Evolutionary conservation across 2,888 invertebrate genomes (phyloP).

Genomic region (Plebejus anna): DNA sequence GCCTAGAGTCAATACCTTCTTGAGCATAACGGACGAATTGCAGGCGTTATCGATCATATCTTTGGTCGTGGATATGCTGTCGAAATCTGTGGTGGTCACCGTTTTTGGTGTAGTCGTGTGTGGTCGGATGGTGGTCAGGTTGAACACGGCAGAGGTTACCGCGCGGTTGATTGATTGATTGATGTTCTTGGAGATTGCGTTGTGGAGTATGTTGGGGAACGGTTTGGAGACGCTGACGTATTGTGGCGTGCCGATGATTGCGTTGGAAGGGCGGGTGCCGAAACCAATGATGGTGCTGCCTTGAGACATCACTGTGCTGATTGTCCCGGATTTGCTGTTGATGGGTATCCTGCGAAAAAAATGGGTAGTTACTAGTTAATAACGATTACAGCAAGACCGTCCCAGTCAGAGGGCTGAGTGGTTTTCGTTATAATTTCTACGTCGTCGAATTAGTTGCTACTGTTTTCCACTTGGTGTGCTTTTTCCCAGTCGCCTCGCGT

Average conservation of each 20-base stretch:
- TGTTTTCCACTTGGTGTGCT: no score
- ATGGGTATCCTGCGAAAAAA: conserved; percentile 62
- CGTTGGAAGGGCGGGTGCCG: conserved; percentile 63
- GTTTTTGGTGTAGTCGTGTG: conserved; percentile 64
- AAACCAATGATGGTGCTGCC: conserved; percentile 73
- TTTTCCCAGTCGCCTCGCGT: no score
- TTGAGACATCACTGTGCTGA: conserved; percentile 74
- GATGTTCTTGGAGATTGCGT: conserved; percentile 73
- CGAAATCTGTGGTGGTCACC: conserved; percentile 59
- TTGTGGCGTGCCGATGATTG: conserved; percentile 66
- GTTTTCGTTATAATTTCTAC: no score
- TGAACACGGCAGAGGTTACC: conserved; percentile 60
- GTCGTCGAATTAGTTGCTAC: no score
- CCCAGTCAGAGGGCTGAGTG: no score
- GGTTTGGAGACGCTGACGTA: conserved; percentile 74
- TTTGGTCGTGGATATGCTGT: conserved; percentile 70
- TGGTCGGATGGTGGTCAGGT: conserved; percentile 61
- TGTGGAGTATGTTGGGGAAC: conserved; percentile 74
- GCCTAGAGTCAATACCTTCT: conserved; percentile 73
- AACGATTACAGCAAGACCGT: no score
- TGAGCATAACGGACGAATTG: conserved; percentile 75
- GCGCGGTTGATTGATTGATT: conserved; percentile 52
- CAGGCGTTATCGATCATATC: conserved; percentile 77
- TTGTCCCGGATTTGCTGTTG: conserved; percentile 65
- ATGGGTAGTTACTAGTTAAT: not conserved